Conservation (phyloP, 2,888 invertebrate genomes). For the Caenorhabditis imperialis region DNA sequence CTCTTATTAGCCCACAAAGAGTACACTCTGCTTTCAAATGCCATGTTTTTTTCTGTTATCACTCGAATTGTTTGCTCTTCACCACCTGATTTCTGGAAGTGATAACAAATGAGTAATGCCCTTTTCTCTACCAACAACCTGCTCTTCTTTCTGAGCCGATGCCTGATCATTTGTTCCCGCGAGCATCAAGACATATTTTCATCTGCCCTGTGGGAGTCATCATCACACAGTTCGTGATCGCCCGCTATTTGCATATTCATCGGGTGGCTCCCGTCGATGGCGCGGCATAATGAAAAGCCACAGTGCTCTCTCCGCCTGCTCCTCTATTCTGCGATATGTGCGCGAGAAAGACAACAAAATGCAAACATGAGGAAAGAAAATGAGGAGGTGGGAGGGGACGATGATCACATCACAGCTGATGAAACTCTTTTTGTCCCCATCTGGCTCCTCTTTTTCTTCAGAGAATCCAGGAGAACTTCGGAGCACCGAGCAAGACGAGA, state of each 20-base stretch:
- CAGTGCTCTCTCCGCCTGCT: slow-evolving; percentile 4
- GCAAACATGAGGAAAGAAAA: slow-evolving; percentile 29
- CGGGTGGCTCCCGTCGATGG: slow-evolving; percentile 18
- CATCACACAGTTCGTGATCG: slow-evolving; percentile 46
- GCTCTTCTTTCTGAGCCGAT: no score
- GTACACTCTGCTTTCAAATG: no score
- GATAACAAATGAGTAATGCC: no score
- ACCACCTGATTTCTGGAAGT: no score
- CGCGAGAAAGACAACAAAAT: slow-evolving; percentile 46
- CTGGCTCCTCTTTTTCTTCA: slow-evolving; percentile 25
- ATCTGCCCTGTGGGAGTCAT: no score
- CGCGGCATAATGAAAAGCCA: slow-evolving; percentile 49
- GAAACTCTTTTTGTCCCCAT: slow-evolving; percentile 17
- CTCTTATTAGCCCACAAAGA: no score
- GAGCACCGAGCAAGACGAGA: no score
- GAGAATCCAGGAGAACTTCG: slow-evolving; percentile 1
- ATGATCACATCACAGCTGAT: slow-evolving; percentile 47
- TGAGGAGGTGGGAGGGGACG: slow-evolving; percentile 13
- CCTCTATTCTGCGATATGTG: slow-evolving; percentile 7
- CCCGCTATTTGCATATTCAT: slow-evolving; percentile 47
- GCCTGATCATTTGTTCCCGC: no score
- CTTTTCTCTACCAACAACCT: no score
- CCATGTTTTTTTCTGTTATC: no score
- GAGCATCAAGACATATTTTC: no score
- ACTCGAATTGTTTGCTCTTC: no score